Conservation (phyloP, 2,888 invertebrate genomes). For the Mesochorus sp. region DNA sequence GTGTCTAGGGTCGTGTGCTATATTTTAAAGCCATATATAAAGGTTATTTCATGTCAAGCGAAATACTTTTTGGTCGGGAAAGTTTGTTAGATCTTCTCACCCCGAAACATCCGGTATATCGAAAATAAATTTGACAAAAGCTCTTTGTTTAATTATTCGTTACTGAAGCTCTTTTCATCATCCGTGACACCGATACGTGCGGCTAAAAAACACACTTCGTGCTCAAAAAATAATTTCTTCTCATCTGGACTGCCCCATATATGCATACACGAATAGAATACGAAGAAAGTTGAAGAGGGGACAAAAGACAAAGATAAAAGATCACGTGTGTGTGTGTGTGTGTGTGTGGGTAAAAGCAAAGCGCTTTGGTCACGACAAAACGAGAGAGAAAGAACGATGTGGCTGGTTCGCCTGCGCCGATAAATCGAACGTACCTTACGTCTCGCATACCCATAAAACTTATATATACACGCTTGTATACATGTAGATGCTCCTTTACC, state of each 20-base stretch:
- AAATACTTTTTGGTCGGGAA: background rate
- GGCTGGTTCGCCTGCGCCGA: constrained; percentile 58
- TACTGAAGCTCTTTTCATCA: background rate
- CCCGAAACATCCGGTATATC: background rate
- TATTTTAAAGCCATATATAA: background rate
- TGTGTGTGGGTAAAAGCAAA: constrained; percentile 13
- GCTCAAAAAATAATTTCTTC: constrained; percentile 17
- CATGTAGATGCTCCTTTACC: constrained; percentile 25
- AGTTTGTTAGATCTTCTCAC: background rate
- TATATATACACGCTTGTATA: constrained; percentile 5
- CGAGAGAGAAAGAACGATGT: constrained; percentile 5
- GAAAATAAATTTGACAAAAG: too few relatives aligned
- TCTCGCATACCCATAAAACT: constrained; percentile 8
- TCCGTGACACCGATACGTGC: too few relatives aligned
- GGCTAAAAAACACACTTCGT: too few relatives aligned
- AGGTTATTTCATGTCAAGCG: background rate
- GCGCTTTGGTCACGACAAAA: constrained; percentile 27
- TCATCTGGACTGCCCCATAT: background rate
- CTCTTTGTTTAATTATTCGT: background rate
- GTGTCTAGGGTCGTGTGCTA: too few relatives aligned
- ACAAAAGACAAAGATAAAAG: constrained; percentile 23
- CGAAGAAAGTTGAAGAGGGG: background rate
- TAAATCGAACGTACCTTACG: constrained; percentile 58
- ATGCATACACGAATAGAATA: background rate
- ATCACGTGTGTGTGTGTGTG: too few relatives aligned